Evolutionary conservation across 2,888 invertebrate species (phyloP), one percentile per base, ranked within the genome.

Genomic region (Rhingia campestris): DNA sequence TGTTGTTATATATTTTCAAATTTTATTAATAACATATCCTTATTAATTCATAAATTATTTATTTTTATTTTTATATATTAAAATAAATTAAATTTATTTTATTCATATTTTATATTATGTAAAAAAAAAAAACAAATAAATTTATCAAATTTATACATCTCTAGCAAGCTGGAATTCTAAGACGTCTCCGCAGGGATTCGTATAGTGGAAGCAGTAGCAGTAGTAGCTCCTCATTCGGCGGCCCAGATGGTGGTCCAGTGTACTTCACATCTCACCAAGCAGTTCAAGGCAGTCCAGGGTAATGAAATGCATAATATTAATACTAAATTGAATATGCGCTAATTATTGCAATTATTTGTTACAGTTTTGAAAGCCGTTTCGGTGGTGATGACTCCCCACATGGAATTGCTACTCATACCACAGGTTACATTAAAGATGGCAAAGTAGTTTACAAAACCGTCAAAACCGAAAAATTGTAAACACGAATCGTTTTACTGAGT

Each of bases 351-450:
- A 41, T 22, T n/a, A 0, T 35, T 33, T 59, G 10, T 61, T 77
- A 6, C 56, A 87, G 87, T 32, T 64, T 88, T 49, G 56, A 61
- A 14, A 86, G 86, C 58, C 87, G 87, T 70, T 87, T 86, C 43
- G 84, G 86, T 51, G 81, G 53, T 45, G 72, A 53, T 32, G 37
- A 49, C 6, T 43, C 59, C 6, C 51, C 4, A 9, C 9, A 0
- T 67, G 87, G 87, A 43, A 81, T 87, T 39, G 75, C 86, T 53
- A 63, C 86, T 7, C 86, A 84, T 33, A 86, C 87, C 10, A 53
- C 73, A n/a, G 87, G 87, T 39, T 54, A 86, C 6, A 86, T 87
- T 59, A 39, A 86, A 1, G 45, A 73, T 32, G 88, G 88, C 9
- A 61, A 67, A 12, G 63, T 85, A 0, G 12, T 73, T 9, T 76